Evolutionary conservation across 53 echinoderm and acorn worm species (phyloP), one percentile per base, ranked within the genome.

Genomic region (Patiria pectinifera): DNA sequence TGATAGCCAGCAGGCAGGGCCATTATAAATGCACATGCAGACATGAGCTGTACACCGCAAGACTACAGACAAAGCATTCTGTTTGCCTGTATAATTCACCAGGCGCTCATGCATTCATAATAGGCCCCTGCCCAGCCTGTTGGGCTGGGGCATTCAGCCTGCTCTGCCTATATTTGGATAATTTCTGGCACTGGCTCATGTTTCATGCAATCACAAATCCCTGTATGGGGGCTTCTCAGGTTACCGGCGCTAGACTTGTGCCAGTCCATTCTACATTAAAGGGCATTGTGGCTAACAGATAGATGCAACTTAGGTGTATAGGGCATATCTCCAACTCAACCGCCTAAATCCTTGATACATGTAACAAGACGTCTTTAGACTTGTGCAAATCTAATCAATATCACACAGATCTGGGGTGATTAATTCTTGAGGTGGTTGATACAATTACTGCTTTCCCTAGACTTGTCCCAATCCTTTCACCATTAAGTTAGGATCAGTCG

Each of bases 141-240:
- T 78, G 76, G 48, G 5, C 69, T 5, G 12, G 22, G 88, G 78
- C 58, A 77, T 88, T 88, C 88, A 88, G 86, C 4, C 45, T 13
- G 35, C 81, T 81, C 69, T 90, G 90, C 80, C 90, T 81, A 90
- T 90, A 90, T 90, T 90, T 90, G 90, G 90, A 81, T 80, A 90
- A 90, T 90, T 90, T 90, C 90, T 81, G 66, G 90, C 80, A 90
- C 11, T 49, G 90, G 80, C 66, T 90, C 66, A 69, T 74, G 69
- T 90, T 90, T 63, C 90, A 90, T 80, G 69, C 90, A 90, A 81
- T 81, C 81, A 90, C 80, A 53, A 81, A 26, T 12, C 59, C 45
- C 90, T 22, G 61, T 74, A 24, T 86, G 86, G 45, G 69, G 69
- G 43, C 90, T 90, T 58, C 80, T 90, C 62, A 14, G 66, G 90